Evolutionary conservation across 1,140 invertebrate genomes (phyloP).

Genomic region (Varroa destructor): DNA sequence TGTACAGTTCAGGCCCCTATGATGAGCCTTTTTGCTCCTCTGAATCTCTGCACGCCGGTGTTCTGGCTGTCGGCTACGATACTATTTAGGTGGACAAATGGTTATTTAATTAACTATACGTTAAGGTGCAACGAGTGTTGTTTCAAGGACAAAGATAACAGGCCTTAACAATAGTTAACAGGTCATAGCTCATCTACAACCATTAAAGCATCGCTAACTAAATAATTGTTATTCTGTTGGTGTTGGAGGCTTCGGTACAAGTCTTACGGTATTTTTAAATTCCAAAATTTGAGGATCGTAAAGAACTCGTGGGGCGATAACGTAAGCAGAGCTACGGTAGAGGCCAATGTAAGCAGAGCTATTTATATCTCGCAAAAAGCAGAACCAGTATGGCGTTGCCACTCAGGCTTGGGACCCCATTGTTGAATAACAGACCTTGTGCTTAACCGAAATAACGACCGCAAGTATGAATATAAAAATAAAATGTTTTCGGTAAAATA

Average conservation of each 20-base stretch:
- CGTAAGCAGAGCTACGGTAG: conserved; percentile 39
- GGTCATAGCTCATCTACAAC: no score
- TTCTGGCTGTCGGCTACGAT: conserved; percentile 42
- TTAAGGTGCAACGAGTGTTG: no score
- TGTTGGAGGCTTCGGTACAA: no score
- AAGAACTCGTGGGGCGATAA: conserved; percentile 53
- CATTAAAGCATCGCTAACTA: no score
- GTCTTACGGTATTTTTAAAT: conserved; percentile 39
- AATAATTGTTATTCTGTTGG: no score
- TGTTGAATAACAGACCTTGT: conserved; percentile 32
- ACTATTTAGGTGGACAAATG: conserved; percentile 39
- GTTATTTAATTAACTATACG: no score
- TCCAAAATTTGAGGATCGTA: conserved; percentile 58
- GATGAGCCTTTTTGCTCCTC: conserved; percentile 32
- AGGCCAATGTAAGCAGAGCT: conserved; percentile 36
- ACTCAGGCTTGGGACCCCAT: conserved; percentile 39
- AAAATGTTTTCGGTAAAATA: no score
- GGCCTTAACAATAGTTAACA: no score
- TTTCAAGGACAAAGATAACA: no score
- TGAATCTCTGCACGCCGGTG: conserved; percentile 39
- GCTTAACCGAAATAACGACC: conserved; percentile 27
- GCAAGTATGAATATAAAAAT: no score
- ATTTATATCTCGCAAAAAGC: conserved; percentile 40
- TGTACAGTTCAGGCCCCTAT: conserved; percentile 34
- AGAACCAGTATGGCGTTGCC: conserved; percentile 42